Evolutionary conservation across 2,797 vertebrate species (phyloP), one percentile per base, ranked within the genome.

Genomic region (Aulostomus chinensis): DNA sequence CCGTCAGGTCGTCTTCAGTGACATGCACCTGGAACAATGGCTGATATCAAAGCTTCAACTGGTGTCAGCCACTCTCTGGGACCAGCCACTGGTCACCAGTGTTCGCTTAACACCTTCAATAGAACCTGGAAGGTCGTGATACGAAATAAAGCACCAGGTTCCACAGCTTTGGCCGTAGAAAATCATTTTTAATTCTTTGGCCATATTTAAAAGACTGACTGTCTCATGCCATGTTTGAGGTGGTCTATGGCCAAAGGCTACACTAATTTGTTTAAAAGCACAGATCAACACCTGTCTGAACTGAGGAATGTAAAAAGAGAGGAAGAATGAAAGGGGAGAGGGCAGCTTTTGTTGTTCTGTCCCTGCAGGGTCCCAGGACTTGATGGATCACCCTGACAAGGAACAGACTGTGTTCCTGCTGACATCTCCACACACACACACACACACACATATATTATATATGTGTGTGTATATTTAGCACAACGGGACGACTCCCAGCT

Each of bases 231-330:
- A n/a, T n/a, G n/a, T n/a, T n/a, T n/a, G 54, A 34, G 7, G 34
- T 36, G 3, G 49, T 32, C 67, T 65, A 31, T 5, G 39, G 45
- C 65, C 2, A 2, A 37, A 36, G 51, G 43, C 68, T 56, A 58
- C 41, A 52, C 53, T 77, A 62, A 80, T 85, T 75, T 82, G 76
- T 85, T 80, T 70, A 35, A 41, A 61, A 45, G 63, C 73, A 61
- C 55, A 68, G 78, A 83, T 76, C 73, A 86, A 65, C 84, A 87
- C 78, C 77, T 88, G 80, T 86, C 69, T 48, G 73, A 85, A 81
- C 76, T 84, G 10, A 64, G 46, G 68, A 65, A 77, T 71, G 68
- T 43, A 25, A 20, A 58, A 39, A 62, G 63, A 69, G 58, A 41
- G 50, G 16, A 31, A 15, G 46, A 47, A 40, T 34, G 57, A 59